A percentile compares a stretch with the other conserved stretches of the same genome.
phyloP scores from a whole-genome alignment of 2,888 invertebrate species.

The Harmothoe impar region DNA sequence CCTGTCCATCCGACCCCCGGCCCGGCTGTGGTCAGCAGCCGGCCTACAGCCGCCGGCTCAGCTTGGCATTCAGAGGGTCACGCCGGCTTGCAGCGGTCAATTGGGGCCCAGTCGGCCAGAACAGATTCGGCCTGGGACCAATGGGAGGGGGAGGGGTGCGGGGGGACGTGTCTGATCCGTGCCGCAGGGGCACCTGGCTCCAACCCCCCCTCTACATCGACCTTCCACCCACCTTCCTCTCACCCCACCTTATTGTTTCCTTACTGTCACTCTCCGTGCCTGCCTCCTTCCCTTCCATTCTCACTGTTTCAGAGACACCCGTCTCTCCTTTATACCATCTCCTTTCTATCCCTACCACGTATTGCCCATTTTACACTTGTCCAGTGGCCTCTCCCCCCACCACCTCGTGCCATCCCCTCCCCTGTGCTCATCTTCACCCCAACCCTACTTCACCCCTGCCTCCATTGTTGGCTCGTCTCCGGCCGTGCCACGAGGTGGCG shows the following conservation, averaged over 20 bases:
- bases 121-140: conserved; percentile 25
- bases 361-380: neutral
- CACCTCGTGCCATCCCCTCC: neutral
- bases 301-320: neutral
- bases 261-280: too few species aligned
- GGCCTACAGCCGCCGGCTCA: neutral
- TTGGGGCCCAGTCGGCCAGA: conserved; percentile 54
- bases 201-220: neutral
- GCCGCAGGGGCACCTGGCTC: neutral
- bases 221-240: neutral
- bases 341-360: neutral
- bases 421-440: neutral
- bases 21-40: neutral
- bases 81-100: conserved; percentile 49
- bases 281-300: neutral
- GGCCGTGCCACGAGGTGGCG: conserved; percentile 10
- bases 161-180: conserved; percentile 50
- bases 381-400: neutral
- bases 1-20: conserved; percentile 16
- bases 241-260: neutral
- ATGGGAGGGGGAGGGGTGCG: neutral
- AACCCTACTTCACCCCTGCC: conserved; percentile 35
- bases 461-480: neutral
- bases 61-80: conserved; percentile 45
- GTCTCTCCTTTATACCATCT: neutral